Conservation (phyloP, 2,113 vertebrate genomes). For the Colossoma macropomum region DNA sequence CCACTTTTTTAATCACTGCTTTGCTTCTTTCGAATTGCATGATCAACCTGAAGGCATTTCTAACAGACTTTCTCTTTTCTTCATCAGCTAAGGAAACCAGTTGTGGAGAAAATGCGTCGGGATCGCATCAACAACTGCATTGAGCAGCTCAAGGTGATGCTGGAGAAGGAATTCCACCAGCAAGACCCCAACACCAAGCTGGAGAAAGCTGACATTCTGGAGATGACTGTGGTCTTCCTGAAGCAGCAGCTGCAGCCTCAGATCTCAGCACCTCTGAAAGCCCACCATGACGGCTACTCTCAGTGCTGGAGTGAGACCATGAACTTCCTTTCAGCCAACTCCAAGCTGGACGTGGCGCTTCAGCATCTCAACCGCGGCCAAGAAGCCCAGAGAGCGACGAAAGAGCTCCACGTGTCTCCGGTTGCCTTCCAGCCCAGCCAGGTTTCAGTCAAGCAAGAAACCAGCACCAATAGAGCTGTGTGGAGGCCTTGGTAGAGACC, state of each 20-base stretch:
- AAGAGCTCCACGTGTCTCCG: background rate
- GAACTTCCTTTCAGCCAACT: constrained; percentile 77
- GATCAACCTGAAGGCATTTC: background rate
- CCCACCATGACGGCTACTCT: constrained; percentile 73
- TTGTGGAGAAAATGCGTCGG: constrained; percentile 79
- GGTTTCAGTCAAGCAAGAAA: constrained; percentile 61
- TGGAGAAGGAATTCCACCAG: constrained; percentile 76
- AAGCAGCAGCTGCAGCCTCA: constrained; percentile 63
- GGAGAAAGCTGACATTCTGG: constrained; percentile 77
- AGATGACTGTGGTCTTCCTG: constrained; percentile 77
- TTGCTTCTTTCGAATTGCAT: background rate
- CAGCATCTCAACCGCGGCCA: constrained; percentile 48
- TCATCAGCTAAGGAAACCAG: constrained; percentile 74
- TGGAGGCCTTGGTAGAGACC: constrained; percentile 82
- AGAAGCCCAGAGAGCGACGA: constrained; percentile 42
- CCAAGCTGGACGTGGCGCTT: constrained; percentile 65
- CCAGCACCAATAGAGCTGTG: constrained; percentile 53
- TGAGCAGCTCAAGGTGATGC: constrained; percentile 66
- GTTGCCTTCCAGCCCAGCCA: constrained; percentile 32
- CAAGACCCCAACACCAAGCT: constrained; percentile 77
- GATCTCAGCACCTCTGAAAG: constrained; percentile 57
- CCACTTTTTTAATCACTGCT: background rate
- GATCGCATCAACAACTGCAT: constrained; percentile 72
- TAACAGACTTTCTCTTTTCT: constrained; percentile 28
- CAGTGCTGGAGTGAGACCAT: constrained; percentile 74